Evolutionary conservation across 2,113 vertebrate genomes (phyloP).

Genomic region (Odontesthes bonariensis): DNA sequence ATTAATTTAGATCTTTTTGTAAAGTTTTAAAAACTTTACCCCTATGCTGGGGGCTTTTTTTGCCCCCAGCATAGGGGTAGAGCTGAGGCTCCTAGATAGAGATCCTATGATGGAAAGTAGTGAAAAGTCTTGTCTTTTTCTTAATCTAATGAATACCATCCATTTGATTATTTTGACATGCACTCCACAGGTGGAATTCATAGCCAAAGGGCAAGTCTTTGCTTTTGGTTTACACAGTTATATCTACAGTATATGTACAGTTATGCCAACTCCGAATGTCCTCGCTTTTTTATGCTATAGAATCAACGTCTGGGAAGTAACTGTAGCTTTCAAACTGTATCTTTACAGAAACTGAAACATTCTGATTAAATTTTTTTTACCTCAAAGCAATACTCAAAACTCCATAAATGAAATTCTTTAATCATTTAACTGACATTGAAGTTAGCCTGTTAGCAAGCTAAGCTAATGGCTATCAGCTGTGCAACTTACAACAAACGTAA

Average conservation of each 20-base stretch:
- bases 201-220: slow-evolving; percentile 44
- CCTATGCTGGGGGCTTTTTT: too few species aligned
- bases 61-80: slow-evolving; percentile 16
- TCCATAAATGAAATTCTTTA: too few species aligned
- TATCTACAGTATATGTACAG: background rate
- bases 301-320: background rate
- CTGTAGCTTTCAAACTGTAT: background rate
- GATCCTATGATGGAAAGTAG: slow-evolving; percentile 19
- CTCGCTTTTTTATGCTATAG: background rate
- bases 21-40: slow-evolving; percentile 35
- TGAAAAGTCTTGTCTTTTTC: slow-evolving; percentile 44
- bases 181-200: slow-evolving; percentile 30
- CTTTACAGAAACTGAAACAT: background rate
- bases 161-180: slow-evolving; percentile 46
- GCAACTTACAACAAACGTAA: too few species aligned
- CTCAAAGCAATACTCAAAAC: too few species aligned
- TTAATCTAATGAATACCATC: slow-evolving; percentile 43
- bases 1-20: slow-evolving; percentile 49
- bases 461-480: too few species aligned
- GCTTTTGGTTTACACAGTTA: slow-evolving; percentile 19
- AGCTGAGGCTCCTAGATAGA: slow-evolving; percentile 16
- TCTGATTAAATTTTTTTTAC: background rate
- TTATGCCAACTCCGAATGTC: background rate
- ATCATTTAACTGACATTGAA: too few species aligned
- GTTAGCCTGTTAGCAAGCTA: too few species aligned